Base-by-base conservation (phyloP, 2,113 vertebrate species). In the Lutjanus erythropterus region DNA sequence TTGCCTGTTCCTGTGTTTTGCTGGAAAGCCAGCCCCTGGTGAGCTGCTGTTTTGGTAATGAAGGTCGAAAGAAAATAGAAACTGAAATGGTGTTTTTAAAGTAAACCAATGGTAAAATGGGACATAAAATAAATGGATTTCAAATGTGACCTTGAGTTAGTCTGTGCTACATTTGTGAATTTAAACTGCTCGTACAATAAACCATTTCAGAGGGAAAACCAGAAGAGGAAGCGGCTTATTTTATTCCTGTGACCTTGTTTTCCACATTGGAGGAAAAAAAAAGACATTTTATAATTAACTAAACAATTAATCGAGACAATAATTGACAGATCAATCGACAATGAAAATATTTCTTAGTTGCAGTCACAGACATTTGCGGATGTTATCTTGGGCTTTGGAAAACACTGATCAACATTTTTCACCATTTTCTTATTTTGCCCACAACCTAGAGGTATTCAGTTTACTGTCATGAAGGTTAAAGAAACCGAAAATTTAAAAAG, bases 1-100 rank as follows among this genome's bases (percentile, higher is more conserved):
- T 89, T 73, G 55, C 62, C 49, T 16, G 25, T 71, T 84, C 5
- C 66, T 67, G 50, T 60, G 56, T 72, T 89, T 77, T 66, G 21
- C 42, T 60, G 56, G 37, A 49, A 23, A 41, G 6, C 29, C 7
- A n/a, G 11, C 47, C 78, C n/a, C 31, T 29, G 39, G 19, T 16
- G 55, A 78, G 64, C 35, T 68, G 59, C 56, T 52, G 68, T 11
- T 73, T 83, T 53, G 37, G 27, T 84, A 55, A 78, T 70, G 50
- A 85, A 29, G 23, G 39, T 44, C 14, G 21, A 70, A 33, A 21
- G 8, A 25, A 62, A 37, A 60, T 1, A 25, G 27, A 72, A 71
- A 44, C 50, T 53, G n/a, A 61, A 39, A 25, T 29, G 27, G 50
- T 42, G 21, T 58, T 62, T 84, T 23, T 70, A n/a, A 64, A 77